Base-by-base conservation (phyloP, 2,113 vertebrate species). In the Pan troglodytes region DNA sequence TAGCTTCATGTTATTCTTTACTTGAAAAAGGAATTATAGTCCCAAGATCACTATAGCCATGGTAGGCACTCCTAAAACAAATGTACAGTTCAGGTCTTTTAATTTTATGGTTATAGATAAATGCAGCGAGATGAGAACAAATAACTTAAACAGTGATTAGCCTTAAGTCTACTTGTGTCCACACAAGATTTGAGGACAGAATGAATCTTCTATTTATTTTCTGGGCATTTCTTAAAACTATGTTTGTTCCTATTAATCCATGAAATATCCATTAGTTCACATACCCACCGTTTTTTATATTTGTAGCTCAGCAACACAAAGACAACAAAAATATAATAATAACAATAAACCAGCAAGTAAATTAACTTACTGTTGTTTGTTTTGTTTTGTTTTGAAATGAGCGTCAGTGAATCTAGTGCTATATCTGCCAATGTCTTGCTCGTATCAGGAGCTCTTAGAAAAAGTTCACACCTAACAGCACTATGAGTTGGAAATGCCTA, bases 281-380 rank as follows among this genome's bases (percentile, higher is more conserved):
- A 94, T 89, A 81, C 61, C 75, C 48, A 52, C 59, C 94, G 73
- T n/a, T 96, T 97, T 97, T 92, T 6, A 80, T 90, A 93, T 92
- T 30, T 57, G 93, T 68, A 95, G 48, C 59, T 96, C 97, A 97
- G 89, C 76, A 59, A 27, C 6, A 93, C 87, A 95, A 93, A 94
- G 84, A 90, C n/a, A 50, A 88, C 96, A 94, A 93, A 93, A 88
- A 70, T 97, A 94, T 95, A 96, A 80, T 50, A 80, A 67, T 93
- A 78, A 90, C 82, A 90, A 96, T 94, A 95, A 96, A 82, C 79
- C 88, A 96, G 75, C n/a, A 97, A 97, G 82, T 94, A 95, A 97
- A 98, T 97, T 96, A 98, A 72, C 23, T 5, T 59, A 59, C n/a
- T 93, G 64, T 93, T 61, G 11, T 32, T 75, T 64, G 6, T 92